Evolutionary conservation across 2,888 invertebrate species (phyloP).

Genomic region (Hermaeophaga mercurialis): DNA sequence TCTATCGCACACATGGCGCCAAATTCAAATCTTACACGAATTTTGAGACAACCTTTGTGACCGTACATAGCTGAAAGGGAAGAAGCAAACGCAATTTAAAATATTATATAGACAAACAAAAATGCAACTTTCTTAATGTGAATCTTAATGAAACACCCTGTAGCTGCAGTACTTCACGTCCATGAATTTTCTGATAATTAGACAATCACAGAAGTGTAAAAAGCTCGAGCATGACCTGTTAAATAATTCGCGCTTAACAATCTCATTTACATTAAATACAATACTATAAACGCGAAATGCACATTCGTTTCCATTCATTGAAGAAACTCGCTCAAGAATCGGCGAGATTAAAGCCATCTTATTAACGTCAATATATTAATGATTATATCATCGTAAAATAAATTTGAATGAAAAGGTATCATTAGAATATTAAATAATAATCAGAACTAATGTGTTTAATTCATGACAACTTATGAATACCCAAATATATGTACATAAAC

Average conservation of each 20-base stretch:
- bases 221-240: neutral
- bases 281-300: neutral
- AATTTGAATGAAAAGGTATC: conserved; percentile 22
- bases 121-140: too few relatives aligned
- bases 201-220: neutral
- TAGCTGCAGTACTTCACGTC: too few relatives aligned
- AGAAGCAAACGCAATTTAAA: too few relatives aligned
- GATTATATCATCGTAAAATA: conserved; percentile 21
- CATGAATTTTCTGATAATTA: neutral
- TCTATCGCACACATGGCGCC: too few relatives aligned
- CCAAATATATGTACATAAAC: conserved; percentile 32
- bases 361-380: conserved; percentile 20
- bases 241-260: neutral
- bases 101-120: too few relatives aligned
- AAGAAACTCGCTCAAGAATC: neutral
- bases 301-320: neutral
- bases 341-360: conserved; percentile 9
- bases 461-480: conserved; percentile 31
- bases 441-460: conserved; percentile 28
- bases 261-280: neutral
- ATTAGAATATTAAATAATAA: conserved; percentile 29
- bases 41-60: too few relatives aligned
- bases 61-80: too few relatives aligned
- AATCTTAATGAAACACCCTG: too few relatives aligned
- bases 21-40: too few relatives aligned